A percentile compares a stretch with the other conserved stretches of the same genome.
Conservation (phyloP, 1,140 invertebrate species). For the Caenorhabditis inopinata region DNA sequence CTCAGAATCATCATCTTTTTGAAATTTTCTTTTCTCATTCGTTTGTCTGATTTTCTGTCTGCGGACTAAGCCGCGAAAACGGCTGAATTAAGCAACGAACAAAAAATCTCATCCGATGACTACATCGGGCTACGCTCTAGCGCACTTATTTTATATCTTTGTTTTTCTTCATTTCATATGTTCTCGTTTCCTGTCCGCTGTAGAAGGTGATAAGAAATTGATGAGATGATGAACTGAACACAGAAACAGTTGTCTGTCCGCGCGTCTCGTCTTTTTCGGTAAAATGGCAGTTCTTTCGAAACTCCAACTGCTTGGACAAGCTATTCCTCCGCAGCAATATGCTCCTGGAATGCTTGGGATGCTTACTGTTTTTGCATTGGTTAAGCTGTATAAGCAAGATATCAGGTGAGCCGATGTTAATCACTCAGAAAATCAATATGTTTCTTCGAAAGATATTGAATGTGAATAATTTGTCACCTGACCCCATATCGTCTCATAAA, state of each 20-base stretch:
- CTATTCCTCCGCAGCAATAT: constrained; percentile 3
- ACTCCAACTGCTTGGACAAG: constrained; percentile 15
- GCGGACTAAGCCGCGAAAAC: too few relatives aligned
- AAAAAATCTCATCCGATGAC: background rate
- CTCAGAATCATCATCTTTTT: too few relatives aligned
- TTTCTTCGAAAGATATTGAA: too few relatives aligned
- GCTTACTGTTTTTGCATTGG: constrained; percentile 16
- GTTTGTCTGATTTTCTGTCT: too few relatives aligned
- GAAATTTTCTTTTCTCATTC: too few relatives aligned
- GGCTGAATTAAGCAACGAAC: too few relatives aligned
- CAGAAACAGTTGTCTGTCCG: background rate
- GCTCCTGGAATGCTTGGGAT: constrained; percentile 19
- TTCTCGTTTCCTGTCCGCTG: background rate
- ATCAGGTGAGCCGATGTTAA: background rate
- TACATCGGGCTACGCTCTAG: constrained; percentile 15
- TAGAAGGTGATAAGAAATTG: background rate
- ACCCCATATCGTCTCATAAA: too few relatives aligned
- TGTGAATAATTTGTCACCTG: too few relatives aligned
- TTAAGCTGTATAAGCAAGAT: constrained; percentile 19
- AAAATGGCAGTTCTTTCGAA: constrained; percentile 26
- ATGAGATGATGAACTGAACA: constrained; percentile 34
- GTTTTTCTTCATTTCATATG: background rate
- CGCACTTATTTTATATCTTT: constrained; percentile 9
- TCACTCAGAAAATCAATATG: background rate
- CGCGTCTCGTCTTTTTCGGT: background rate